Evolutionary conservation across 2,888 invertebrate genomes (phyloP), one percentile per base, ranked within the genome.

Genomic region (Chymomyza amoena): DNA sequence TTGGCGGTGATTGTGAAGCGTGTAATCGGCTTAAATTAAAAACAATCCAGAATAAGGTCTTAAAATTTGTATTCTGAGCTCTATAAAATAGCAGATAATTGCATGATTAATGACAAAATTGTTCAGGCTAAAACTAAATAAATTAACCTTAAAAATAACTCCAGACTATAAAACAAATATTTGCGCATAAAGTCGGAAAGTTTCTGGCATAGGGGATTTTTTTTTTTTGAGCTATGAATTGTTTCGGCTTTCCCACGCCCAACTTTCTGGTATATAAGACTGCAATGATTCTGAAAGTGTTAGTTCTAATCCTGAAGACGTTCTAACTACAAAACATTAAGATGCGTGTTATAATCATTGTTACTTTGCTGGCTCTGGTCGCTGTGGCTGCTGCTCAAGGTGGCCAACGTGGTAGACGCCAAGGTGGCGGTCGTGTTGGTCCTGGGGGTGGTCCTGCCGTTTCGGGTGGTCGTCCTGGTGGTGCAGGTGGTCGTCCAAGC

Each of bases 261-360:
- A 45, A 45, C 28, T 18, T 68, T 28, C 1, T 36, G 39, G 61
- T 78, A 78, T 78, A 81, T 75, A 81, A 80, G 61, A 16, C 20
- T 18, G 20, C 1, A 10, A n/a, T 9, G 5, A 6, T 20, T 20
- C 52, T 50, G 2, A 10, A 1, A 6, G 1, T 10, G 3, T 74
- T 60, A 77, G 64, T 66, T 72, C 52, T 16, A 25, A 45, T 45
- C 13, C 13, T 4, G 13, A 45, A 45, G 39, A 45, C 39, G 13
- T 45, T 45, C 13, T 13, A 45, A 45, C 13, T 2, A 45, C 39
- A n/a, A n/a, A 13, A 45, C 6, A 10, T 45, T 15, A 18, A 54
- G 15, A 81, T 81, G 81, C 81, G 82, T 52, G 57, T 13, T 61
- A 73, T 61, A 16, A 71, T 76, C 28, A 54, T 77, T 66, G 69